Conservation (phyloP, 2,113 vertebrate genomes). For the Colinus virginianus region DNA sequence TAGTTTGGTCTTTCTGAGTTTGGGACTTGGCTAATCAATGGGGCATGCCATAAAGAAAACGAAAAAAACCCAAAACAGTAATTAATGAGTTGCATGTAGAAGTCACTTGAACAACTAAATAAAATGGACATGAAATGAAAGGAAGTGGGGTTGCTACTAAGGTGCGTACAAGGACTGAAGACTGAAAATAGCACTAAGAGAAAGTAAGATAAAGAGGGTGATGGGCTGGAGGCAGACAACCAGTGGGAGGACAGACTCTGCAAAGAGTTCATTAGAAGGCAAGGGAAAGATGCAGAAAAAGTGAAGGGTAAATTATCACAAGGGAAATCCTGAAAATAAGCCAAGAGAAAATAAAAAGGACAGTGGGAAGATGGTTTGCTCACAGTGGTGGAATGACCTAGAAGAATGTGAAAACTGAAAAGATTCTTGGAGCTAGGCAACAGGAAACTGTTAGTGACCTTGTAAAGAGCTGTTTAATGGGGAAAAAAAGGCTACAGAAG, state of each 20-base stretch:
- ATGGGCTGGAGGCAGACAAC: neutral
- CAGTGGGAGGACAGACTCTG: neutral
- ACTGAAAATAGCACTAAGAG: neutral
- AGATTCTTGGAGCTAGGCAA: neutral
- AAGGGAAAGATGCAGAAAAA: neutral
- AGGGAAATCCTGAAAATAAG: conserved; percentile 5
- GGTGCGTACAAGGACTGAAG: neutral
- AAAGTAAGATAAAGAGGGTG: neutral
- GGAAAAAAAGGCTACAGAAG: conserved; percentile 23
- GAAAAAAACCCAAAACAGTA: neutral
- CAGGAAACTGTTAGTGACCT: conserved; percentile 54
- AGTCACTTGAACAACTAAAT: neutral
- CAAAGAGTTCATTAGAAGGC: neutral
- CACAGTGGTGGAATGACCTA: conserved; percentile 34
- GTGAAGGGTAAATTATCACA: neutral
- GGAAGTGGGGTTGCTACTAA: neutral
- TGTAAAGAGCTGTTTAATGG: conserved; percentile 23
- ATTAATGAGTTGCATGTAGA: neutral
- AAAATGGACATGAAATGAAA: neutral
- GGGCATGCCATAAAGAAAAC: neutral
- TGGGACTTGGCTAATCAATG: neutral
- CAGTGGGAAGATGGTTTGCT: neutral
- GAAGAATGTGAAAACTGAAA: conserved; percentile 43
- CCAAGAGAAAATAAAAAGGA: conserved; percentile 2
- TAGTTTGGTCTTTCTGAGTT: neutral